Base-by-base conservation (phyloP, 1,140 invertebrate species). In the Ruditapes philippinarum region DNA sequence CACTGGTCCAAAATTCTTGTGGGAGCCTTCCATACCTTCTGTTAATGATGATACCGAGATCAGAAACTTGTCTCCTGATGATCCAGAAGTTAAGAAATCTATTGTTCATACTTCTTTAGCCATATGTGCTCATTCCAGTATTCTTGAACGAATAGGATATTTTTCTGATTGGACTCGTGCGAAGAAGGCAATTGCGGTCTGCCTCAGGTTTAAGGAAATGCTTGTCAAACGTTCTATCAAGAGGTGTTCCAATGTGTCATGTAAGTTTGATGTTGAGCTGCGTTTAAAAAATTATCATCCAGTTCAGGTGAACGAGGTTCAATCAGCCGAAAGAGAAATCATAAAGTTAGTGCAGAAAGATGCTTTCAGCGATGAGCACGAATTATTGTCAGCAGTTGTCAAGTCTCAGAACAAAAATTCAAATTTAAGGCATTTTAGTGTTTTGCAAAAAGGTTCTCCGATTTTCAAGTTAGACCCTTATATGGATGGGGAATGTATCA, bases 401-500 rank as follows among this genome's bases (percentile, higher is more conserved):
- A 17, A 11, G 45, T 17, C 45, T 17, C 7, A 49, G 45, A 49
- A 17, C 45, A 49, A 49, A 49, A 17, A 49, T 17, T 49, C 45
- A 11, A 49, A 49, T 49, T 17, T 11, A 49, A 11, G 7, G 7
- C 45, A 49, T 17, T n/a, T n/a, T n/a, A n/a, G n/a, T n/a, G n/a
- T n/a, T n/a, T n/a, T n/a, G n/a, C n/a, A n/a, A n/a, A n/a, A n/a
- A n/a, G n/a, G n/a, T 9, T 28, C 76, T 28, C 40, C 36, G 5
- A 14, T 89, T 19, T 45, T 14, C 62, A 49, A 40, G 17, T 54
- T 89, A 38, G 78, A 62, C 42, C 82, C 88, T 33, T 78, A 28
- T 76, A 19, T 89, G 5, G 88, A 89, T 51, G 33, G 12, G 17
- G 42, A 76, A 3, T 81, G 70, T 33, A 31, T 89, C n/a, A 17